Base-by-base conservation (phyloP, 2,113 vertebrate species). In the Ploceus nigricollis region DNA sequence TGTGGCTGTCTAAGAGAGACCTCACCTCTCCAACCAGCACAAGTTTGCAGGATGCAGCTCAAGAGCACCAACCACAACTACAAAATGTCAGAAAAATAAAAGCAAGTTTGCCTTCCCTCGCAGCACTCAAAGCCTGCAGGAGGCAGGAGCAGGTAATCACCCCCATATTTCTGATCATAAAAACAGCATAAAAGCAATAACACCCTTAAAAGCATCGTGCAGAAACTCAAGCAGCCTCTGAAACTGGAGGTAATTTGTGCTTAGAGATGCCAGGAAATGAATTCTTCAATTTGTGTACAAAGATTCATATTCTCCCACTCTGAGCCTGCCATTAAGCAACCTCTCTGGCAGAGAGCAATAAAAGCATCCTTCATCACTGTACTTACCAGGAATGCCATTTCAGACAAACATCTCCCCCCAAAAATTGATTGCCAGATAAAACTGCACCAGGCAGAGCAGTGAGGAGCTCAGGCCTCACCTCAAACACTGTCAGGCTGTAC, bases 401-500 rank as follows among this genome's bases (percentile, higher is more conserved):
- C 16, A 82, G 66, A 70, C 45, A 66, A 88, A 85, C 71, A 64
- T 79, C 44, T 84, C 22, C 19, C 53, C 51, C 9, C 65, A 57
- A 69, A 73, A 90, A 96, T 89, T 48, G 13, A 95, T 81, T 44
- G 60, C 35, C 48, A 50, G 20, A 82, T 24, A 22, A n/a, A 86
- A 78, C 72, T 80, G 78, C 82, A 93, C 7, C 83, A 63, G 70
- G 35, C 20, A 56, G 57, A 15, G 76, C 64, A 64, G 72, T 60
- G 42, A 91, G 33, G 7, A 44, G 89, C 10, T n/a, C 44, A 65
- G 64, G 20, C 83, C 98, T 99, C 97, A 99, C 99, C 99, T 99
- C 99, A 98, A 99, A 99, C 93, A 99, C 99, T 12, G 99, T 99
- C 96, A 99, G 98, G 94, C 99, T 99, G 97, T 99, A 99, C 99